phyloP scores from a whole-genome alignment of 1,140 invertebrate species.

The Diorhabda sublineata region DNA sequence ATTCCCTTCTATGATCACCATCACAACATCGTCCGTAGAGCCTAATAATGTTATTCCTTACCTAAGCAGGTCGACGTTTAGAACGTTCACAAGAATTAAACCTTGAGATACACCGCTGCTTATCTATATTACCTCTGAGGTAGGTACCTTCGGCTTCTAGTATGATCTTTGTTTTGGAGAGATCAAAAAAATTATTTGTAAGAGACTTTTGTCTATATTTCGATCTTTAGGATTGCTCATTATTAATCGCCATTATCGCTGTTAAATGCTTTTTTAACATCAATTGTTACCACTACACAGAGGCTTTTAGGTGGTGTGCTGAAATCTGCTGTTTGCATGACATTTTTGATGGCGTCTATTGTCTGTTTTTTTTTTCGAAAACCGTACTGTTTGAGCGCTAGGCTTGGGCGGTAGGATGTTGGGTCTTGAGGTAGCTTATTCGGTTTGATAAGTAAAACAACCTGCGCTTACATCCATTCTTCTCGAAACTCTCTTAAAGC shows the following conservation, averaged over 20 bases:
- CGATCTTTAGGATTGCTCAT: background rate
- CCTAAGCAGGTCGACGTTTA: too few relatives aligned
- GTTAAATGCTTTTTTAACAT: slow-evolving; percentile 19
- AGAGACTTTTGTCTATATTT: background rate
- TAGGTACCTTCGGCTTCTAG: background rate
- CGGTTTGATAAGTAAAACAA: background rate
- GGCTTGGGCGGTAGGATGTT: background rate
- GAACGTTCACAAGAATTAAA: slow-evolving; percentile 36
- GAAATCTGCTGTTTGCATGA: background rate
- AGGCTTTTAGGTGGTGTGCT: background rate
- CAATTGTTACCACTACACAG: slow-evolving; percentile 13
- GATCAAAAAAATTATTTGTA: background rate
- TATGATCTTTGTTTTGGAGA: slow-evolving; percentile 7
- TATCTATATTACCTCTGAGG: slow-evolving; percentile 5
- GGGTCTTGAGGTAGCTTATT: background rate
- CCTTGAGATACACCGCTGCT: slow-evolving; percentile 48
- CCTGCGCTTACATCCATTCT: too few relatives aligned
- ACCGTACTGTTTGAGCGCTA: background rate
- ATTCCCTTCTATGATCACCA: too few relatives aligned
- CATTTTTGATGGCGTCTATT: slow-evolving; percentile 6
- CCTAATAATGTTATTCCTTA: too few relatives aligned
- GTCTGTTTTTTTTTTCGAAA: slow-evolving; percentile 7
- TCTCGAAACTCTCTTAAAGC: background rate
- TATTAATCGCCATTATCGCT: background rate
- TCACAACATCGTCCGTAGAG: too few relatives aligned